These are phyloP conservation scores for Pyrgilauda ruficollis DNA, from an alignment of 2,113 vertebrate genomes.

Conservation along the genomic window DNA sequence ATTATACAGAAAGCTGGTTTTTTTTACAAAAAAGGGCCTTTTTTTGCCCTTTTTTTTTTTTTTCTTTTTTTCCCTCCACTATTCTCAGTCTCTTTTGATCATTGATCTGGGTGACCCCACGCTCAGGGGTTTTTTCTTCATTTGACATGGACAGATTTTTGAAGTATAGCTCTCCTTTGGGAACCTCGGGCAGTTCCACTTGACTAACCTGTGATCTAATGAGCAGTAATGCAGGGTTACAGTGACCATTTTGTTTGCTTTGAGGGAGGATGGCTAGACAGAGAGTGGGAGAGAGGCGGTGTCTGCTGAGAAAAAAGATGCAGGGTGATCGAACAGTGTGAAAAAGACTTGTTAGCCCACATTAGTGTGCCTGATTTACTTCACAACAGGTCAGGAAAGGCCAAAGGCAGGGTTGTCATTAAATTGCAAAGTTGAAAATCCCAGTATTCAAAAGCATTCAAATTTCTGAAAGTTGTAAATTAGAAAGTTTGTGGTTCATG, in stretches of 20 bases:
- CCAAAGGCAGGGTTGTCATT: constrained; percentile 70
- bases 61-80: constrained; percentile 32
- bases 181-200: constrained; percentile 80
- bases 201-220: constrained; percentile 84
- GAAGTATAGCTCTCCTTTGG: constrained; percentile 82
- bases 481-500: constrained; percentile 56
- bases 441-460: constrained; percentile 64
- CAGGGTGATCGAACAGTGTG: constrained; percentile 72
- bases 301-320: constrained; percentile 70
- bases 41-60: neutral
- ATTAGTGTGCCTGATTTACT: constrained; percentile 81
- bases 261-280: constrained; percentile 74
- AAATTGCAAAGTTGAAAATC: constrained; percentile 74
- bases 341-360: constrained; percentile 78
- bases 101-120: constrained; percentile 90
- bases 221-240: constrained; percentile 77
- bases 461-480: constrained; percentile 63
- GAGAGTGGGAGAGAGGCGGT: constrained; percentile 69
- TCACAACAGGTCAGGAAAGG: constrained; percentile 74
- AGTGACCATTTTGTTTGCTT: constrained; percentile 79
- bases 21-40: constrained; percentile 47
- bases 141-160: constrained; percentile 89
- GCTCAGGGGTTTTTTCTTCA: constrained; percentile 82
- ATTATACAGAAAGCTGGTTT: constrained; percentile 68
- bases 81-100: constrained; percentile 87